These are phyloP conservation scores for Pammene fasciana DNA, from an alignment of 2,888 invertebrate genomes.

Conservation along the genomic window DNA sequence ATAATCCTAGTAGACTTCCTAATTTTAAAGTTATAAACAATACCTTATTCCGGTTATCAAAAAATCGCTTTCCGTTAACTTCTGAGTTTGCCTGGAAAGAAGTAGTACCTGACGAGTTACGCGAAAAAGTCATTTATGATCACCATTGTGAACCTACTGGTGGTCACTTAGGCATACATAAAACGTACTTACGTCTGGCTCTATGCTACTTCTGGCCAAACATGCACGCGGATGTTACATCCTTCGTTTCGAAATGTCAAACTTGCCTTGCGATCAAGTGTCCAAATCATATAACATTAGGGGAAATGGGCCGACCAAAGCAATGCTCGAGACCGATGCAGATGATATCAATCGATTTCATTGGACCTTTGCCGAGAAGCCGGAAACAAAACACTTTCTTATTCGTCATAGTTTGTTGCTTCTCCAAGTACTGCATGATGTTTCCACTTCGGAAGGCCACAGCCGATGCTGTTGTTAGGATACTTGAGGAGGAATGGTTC, in stretches of 20 bases:
- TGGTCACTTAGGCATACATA: conserved; percentile 45
- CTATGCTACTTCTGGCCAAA: conserved; percentile 46
- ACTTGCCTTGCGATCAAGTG: conserved; percentile 41
- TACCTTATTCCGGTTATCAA: conserved; percentile 16
- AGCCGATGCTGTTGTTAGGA: background rate
- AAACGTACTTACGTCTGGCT: conserved; percentile 43
- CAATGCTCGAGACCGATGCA: background rate
- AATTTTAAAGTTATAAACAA: conserved; percentile 8
- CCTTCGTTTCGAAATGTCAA: conserved; percentile 41
- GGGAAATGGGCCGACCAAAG: conserved; percentile 33
- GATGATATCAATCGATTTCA: conserved; percentile 32
- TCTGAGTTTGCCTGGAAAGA: no score
- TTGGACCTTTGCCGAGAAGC: background rate
- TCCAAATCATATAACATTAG: conserved; percentile 28
- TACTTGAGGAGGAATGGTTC: conserved; percentile 42
- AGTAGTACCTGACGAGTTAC: conserved; percentile 39
- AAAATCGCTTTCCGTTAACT: conserved; percentile 28
- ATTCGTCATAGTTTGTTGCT: conserved; percentile 2
- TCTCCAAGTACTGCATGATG: background rate
- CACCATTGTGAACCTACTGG: conserved; percentile 43
- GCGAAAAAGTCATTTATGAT: conserved; percentile 26
- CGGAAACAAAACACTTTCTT: background rate
- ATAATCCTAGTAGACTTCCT: conserved; percentile 22
- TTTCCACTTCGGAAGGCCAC: background rate
- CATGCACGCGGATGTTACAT: conserved; percentile 44